Percentiles rank a stretch among this genome's conserved stretches.
Conservation (phyloP, 2,797 vertebrate genomes). For the Enteromius unitaeniatus region DNA sequence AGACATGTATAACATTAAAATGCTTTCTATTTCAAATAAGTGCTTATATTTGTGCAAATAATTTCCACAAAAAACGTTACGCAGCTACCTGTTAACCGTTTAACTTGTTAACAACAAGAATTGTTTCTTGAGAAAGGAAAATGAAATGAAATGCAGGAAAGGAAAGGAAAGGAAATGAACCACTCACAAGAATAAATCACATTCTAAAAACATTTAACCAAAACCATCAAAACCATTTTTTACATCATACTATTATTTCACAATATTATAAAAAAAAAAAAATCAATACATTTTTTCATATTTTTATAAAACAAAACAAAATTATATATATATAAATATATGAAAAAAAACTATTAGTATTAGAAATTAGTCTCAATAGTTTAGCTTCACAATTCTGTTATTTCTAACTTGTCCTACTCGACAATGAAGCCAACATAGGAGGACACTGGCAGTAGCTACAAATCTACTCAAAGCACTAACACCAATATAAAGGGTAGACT, state of each 20-base stretch:
- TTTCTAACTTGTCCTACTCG: conserved; percentile 22
- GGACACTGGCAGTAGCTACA: conserved; percentile 43
- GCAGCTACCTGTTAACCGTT: neutral
- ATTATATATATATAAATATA: too few species aligned
- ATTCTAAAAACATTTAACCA: neutral
- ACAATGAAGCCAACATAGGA: conserved; percentile 28
- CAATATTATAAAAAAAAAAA: neutral
- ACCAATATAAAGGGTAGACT: conserved; percentile 63
- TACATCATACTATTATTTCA: neutral
- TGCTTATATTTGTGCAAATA: neutral
- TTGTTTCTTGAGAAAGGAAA: too few species aligned
- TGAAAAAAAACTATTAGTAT: too few species aligned
- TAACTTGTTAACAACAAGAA: neutral
- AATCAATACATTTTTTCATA: too few species aligned
- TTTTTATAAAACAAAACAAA: too few species aligned
- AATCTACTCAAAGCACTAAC: conserved; percentile 59
- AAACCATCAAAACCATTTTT: neutral
- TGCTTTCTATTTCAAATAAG: neutral
- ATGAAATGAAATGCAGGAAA: too few species aligned
- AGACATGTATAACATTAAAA: neutral
- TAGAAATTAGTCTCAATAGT: too few species aligned
- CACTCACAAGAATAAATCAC: neutral
- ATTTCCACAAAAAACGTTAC: too few species aligned
- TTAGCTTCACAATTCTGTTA: neutral
- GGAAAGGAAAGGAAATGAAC: too few species aligned